Evolutionary conservation across 1,140 invertebrate species (phyloP).

Genomic region (Scaptodrosophila lebanonensis): DNA sequence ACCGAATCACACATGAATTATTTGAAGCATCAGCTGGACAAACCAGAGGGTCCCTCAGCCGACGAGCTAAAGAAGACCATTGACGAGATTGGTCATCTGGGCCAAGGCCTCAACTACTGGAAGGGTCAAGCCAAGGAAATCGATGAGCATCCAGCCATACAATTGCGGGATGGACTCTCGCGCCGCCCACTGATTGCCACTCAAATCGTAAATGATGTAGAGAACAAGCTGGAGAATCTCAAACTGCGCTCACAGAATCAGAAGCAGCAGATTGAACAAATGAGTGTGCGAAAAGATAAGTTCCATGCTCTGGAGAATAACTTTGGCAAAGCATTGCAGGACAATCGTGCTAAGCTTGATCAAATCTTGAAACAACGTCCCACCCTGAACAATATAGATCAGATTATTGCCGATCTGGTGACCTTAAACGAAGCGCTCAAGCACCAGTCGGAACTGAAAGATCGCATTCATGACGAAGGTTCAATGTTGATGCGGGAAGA

Average conservation of each 20-base stretch:
- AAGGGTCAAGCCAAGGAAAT: slow-evolving; percentile 83
- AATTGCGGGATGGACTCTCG: slow-evolving; percentile 83
- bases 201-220: slow-evolving; percentile 83
- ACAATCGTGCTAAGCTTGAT: slow-evolving; percentile 79
- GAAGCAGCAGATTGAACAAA: slow-evolving; percentile 82
- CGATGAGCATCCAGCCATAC: slow-evolving; percentile 82
- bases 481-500: slow-evolving; percentile 88
- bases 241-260: slow-evolving; percentile 82
- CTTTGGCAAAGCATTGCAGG: slow-evolving; percentile 81
- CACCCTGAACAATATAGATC: slow-evolving; percentile 73
- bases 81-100: slow-evolving; percentile 83
- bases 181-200: slow-evolving; percentile 84
- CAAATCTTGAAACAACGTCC: slow-evolving; percentile 78
- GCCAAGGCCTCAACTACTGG: slow-evolving; percentile 83
- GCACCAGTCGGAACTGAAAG: slow-evolving; percentile 78
- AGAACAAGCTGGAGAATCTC: slow-evolving; percentile 82
- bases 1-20: slow-evolving; percentile 88
- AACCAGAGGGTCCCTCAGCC: slow-evolving; percentile 82
- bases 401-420: slow-evolving; percentile 72
- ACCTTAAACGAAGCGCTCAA: slow-evolving; percentile 78
- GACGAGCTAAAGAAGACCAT: slow-evolving; percentile 83
- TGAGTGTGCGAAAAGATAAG: slow-evolving; percentile 83
- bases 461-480: slow-evolving; percentile 84
- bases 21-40: slow-evolving; percentile 87
- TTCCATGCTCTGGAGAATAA: slow-evolving; percentile 83